Evolutionary conservation across 2,888 invertebrate genomes (phyloP), one percentile per base, ranked within the genome.

Genomic region (Flexamia atlantica): DNA sequence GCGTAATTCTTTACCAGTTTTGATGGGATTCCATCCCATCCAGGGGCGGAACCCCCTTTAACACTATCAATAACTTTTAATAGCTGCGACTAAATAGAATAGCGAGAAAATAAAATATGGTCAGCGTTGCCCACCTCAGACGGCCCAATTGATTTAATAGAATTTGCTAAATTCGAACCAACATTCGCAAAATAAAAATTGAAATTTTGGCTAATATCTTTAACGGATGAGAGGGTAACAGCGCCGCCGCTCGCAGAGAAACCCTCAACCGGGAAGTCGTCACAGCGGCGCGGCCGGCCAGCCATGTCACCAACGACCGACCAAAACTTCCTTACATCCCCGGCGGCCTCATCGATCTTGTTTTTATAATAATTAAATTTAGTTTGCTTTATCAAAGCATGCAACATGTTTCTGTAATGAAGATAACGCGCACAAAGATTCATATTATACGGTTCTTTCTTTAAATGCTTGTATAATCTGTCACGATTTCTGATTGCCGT

Each of bases 321-420:
- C 53, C 53, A 53, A 53, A 53, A 53, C 23, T 53, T 53, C 9
- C 53, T 20, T 2, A 9, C 4, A 23, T 68, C 32, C 12, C 68
- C 32, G 0, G 68, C 17, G 3, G 68, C 50, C 17, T 80, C 28
- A 12, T 80, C 50, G 4, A 80, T 80, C 40, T 80, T 30, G 12
- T 53, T 57, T 30, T 80, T 80, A 36, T 57, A 80, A 17, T 53
- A 80, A n/a, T 23, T 80, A 23, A 14, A 20, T 28, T 80, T 79
- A 53, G 79, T 46, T 46, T 40, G 79, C 14, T 79, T 79, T 3
- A 79, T 79, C 17, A 53, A 17, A 5, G 46, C 46, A 17, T 46
- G 46, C 23, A 79, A 17, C 12, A 79, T 7, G 17, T 79, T 79
- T 79, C 79, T 79, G 25, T 40, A 79, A 50, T 10, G n/a, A 4